Evolutionary conservation across 2,797 vertebrate genomes (phyloP).

Genomic region (Acanthiza pusilla): DNA sequence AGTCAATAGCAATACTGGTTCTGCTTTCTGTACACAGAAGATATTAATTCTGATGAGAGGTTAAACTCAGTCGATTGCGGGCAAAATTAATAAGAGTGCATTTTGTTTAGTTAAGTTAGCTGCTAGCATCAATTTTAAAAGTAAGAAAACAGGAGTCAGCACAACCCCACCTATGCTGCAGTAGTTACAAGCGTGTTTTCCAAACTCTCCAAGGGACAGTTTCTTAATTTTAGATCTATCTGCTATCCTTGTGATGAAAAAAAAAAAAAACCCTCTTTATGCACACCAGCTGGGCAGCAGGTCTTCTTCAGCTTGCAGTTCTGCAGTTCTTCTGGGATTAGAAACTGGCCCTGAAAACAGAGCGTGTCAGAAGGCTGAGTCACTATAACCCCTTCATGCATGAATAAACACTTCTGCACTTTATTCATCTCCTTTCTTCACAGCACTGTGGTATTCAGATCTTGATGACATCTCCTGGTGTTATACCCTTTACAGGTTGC

Average conservation of each 20-base stretch:
- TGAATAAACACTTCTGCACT: background rate
- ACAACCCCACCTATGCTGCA: background rate
- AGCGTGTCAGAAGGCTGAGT: background rate
- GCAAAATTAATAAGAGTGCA: background rate
- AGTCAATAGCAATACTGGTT: background rate
- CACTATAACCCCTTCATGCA: background rate
- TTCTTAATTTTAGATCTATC: background rate
- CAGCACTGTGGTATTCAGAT: background rate
- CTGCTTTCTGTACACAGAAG: background rate
- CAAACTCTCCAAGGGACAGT: background rate
- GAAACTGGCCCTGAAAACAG: constrained; percentile 3
- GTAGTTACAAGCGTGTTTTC: background rate
- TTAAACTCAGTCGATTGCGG: background rate
- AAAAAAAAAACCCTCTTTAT: background rate
- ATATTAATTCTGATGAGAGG: background rate
- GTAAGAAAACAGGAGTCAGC: background rate
- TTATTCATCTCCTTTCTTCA: background rate
- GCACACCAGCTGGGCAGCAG: background rate
- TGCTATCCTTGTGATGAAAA: background rate
- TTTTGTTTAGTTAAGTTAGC: background rate
- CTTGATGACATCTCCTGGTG: background rate
- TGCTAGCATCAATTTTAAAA: background rate
- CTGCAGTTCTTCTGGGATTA: background rate
- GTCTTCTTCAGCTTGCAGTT: background rate
- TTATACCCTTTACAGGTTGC: background rate